A percentile compares a stretch with the other conserved stretches of the same genome.
Evolutionary conservation across 2,888 invertebrate genomes (phyloP).

Genomic region (Anagyrus pseudococci): DNA sequence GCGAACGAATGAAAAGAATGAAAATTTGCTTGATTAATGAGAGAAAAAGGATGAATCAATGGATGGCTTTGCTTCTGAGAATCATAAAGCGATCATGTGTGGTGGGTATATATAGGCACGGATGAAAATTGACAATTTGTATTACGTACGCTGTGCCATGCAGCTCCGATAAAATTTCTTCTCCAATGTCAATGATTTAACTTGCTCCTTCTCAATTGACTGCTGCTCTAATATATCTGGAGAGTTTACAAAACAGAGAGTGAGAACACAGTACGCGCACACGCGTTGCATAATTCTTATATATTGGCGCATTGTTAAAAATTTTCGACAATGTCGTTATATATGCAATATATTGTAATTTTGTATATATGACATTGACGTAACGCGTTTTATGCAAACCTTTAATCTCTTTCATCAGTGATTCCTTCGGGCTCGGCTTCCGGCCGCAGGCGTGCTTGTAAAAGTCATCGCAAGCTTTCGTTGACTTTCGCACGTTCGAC

Average conservation of each 20-base stretch:
- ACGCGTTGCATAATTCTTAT: too few species aligned
- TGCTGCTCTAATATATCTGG: constrained; percentile 30
- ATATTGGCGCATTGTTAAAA: too few species aligned
- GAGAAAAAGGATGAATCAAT: not conserved
- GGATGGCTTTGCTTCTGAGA: constrained; percentile 8
- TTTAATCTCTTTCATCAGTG: constrained; percentile 28
- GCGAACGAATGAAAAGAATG: too few species aligned
- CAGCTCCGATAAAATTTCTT: constrained; percentile 35
- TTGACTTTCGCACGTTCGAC: constrained; percentile 26
- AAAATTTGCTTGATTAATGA: not conserved
- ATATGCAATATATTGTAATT: too few species aligned
- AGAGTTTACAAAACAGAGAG: too few species aligned
- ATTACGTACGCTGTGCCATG: constrained; percentile 35
- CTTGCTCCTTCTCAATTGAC: constrained; percentile 15
- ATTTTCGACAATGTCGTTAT: too few species aligned
- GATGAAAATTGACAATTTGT: too few species aligned
- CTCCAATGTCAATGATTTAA: constrained; percentile 28
- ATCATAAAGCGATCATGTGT: not conserved
- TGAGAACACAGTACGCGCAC: too few species aligned
- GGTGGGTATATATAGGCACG: not conserved
- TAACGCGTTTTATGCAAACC: constrained; percentile 12
- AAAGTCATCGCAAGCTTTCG: constrained; percentile 29
- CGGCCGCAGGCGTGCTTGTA: constrained; percentile 22
- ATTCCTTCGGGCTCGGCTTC: constrained; percentile 17
- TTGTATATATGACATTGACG: not conserved